phyloP scores from a whole-genome alignment of 2,797 vertebrate genomes.

The Halcyon leucocephala region DNA sequence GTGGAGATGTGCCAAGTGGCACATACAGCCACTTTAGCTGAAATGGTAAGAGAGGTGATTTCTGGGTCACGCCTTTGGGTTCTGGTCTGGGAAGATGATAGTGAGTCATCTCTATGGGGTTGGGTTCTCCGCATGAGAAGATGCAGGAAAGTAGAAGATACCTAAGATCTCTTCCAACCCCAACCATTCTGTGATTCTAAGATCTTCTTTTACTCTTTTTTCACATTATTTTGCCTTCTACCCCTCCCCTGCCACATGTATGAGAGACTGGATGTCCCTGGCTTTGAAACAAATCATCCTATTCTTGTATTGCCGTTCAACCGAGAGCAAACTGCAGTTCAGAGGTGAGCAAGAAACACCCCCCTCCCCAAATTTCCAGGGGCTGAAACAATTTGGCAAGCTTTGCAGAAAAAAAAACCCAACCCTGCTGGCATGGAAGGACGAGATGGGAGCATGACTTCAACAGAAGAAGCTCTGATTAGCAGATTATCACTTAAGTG shows the following conservation, averaged over 20 bases:
- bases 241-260: accelerated
- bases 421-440: not conserved
- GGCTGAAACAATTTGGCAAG: not conserved
- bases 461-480: not conserved
- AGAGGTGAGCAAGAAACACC: not conserved
- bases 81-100: too few relatives aligned
- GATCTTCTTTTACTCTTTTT: not conserved
- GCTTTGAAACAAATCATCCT: not conserved
- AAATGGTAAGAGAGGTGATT: too few relatives aligned
- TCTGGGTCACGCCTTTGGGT: too few relatives aligned
- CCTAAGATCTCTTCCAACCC: too few relatives aligned
- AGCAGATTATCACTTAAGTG: not conserved
- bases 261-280: not conserved
- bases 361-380: not conserved
- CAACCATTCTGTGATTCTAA: too few relatives aligned
- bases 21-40: too few relatives aligned
- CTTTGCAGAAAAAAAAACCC: not conserved
- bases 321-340: not conserved
- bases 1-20: too few relatives aligned
- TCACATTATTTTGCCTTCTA: not conserved
- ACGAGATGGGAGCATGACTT: not conserved
- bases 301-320: not conserved
- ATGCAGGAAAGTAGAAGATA: too few relatives aligned
- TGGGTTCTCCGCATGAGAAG: too few relatives aligned
- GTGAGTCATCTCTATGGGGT: too few relatives aligned